Percentiles rank a stretch among this genome's conserved stretches.
Evolutionary conservation across 2,888 invertebrate genomes (phyloP).

Genomic region (Phyllotreta cruciferae): DNA sequence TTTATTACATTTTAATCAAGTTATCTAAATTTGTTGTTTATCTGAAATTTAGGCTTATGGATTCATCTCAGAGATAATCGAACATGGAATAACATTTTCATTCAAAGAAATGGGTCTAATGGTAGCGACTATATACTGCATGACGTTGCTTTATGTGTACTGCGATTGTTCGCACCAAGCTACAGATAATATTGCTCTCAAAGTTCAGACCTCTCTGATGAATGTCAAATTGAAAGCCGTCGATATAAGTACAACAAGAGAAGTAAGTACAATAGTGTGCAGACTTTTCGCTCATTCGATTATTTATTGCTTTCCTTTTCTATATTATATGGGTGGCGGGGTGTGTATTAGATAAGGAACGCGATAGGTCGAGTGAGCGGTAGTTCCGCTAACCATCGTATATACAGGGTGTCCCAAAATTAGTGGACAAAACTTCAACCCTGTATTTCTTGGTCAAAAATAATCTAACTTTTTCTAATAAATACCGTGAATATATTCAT

Average conservation of each 20-base stretch:
- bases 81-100: slow-evolving; percentile 70
- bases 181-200: slow-evolving; percentile 69
- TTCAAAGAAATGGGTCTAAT: slow-evolving; percentile 73
- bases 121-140: slow-evolving; percentile 69
- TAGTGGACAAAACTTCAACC: too few relatives aligned
- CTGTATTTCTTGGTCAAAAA: too few relatives aligned
- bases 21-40: not conserved
- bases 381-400: too few relatives aligned
- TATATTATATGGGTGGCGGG: too few relatives aligned
- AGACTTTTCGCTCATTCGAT: too few relatives aligned
- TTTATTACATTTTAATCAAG: not conserved
- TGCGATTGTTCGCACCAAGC: slow-evolving; percentile 73
- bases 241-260: slow-evolving; percentile 68
- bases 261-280: slow-evolving; percentile 60
- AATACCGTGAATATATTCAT: too few relatives aligned
- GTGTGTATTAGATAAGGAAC: too few relatives aligned
- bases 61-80: slow-evolving; percentile 71
- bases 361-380: too few relatives aligned
- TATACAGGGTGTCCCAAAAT: too few relatives aligned
- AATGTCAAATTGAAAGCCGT: slow-evolving; percentile 66
- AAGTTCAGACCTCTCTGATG: slow-evolving; percentile 68
- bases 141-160: slow-evolving; percentile 68
- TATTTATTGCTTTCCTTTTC: too few relatives aligned
- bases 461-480: too few relatives aligned
- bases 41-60: slow-evolving; percentile 64